Evolutionary conservation across 2,888 invertebrate species (phyloP).

Genomic region (Aphidius colemani): DNA sequence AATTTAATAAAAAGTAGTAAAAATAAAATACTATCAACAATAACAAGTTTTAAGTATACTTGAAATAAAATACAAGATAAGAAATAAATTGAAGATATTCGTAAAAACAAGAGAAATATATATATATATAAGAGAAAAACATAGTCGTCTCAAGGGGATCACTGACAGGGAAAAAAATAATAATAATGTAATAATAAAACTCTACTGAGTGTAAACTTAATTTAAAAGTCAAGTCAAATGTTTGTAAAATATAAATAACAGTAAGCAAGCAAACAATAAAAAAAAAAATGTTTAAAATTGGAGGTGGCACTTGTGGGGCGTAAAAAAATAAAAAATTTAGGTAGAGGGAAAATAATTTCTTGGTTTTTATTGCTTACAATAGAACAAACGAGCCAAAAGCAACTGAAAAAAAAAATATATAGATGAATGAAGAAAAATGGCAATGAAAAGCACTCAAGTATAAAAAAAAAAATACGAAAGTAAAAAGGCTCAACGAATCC

Average conservation of each 20-base stretch:
- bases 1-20: background rate
- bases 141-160: background rate
- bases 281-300: background rate
- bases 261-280: background rate
- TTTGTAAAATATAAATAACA: slow-evolving; percentile 5
- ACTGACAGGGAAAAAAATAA: background rate
- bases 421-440: slow-evolving; percentile 21
- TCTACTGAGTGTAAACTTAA: background rate
- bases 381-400: slow-evolving; percentile 1
- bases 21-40: slow-evolving; percentile 13
- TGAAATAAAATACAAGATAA: background rate
- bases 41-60: background rate
- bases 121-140: background rate
- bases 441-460: slow-evolving; percentile 23
- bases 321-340: slow-evolving; percentile 4
- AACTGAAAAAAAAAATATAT: slow-evolving; percentile 14
- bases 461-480: slow-evolving; percentile 12
- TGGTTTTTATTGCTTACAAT: slow-evolving; percentile 18
- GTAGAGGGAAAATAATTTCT: background rate
- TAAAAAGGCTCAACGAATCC: slow-evolving; percentile 9
- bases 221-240: background rate
- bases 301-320: background rate
- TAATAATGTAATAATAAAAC: background rate
- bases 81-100: slow-evolving; percentile 1
- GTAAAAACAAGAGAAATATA: background rate